Percentiles rank a stretch among this genome's conserved stretches.
Conservation (phyloP, 2,113 vertebrate species). For the Eclectus roratus region DNA sequence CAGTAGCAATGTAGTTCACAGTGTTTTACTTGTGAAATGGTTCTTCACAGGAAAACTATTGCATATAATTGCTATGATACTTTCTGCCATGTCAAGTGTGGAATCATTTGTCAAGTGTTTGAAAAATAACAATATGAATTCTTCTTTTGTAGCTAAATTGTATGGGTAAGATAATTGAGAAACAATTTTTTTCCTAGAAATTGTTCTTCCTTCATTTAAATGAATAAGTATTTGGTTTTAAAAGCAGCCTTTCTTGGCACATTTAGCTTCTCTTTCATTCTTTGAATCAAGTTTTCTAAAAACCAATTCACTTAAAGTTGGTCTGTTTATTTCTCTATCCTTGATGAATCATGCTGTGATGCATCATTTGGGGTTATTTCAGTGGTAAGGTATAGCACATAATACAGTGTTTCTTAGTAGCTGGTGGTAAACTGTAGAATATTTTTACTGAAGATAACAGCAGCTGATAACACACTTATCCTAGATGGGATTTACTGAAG, state of each 20-base stretch:
- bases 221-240: not conserved
- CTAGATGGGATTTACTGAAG: not conserved
- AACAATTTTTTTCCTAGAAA: not conserved
- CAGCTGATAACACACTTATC: not conserved
- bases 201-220: not conserved
- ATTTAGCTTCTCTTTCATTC: not conserved
- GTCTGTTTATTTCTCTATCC: not conserved
- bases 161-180: not conserved
- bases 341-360: not conserved
- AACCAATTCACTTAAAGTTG: not conserved
- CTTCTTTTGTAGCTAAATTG: not conserved
- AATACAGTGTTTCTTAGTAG: not conserved
- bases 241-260: not conserved
- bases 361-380: conserved; percentile 11
- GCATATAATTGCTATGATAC: not conserved
- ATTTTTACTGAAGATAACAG: not conserved
- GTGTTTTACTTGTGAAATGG: not conserved
- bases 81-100: not conserved
- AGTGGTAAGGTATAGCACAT: not conserved
- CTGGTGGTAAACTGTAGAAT: not conserved
- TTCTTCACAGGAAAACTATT: not conserved
- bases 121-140: not conserved
- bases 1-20: not conserved
- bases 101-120: not conserved
- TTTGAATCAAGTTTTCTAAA: not conserved